Base-by-base conservation (phyloP, 2,888 invertebrate species). In the Parascotia fuliginaria region DNA sequence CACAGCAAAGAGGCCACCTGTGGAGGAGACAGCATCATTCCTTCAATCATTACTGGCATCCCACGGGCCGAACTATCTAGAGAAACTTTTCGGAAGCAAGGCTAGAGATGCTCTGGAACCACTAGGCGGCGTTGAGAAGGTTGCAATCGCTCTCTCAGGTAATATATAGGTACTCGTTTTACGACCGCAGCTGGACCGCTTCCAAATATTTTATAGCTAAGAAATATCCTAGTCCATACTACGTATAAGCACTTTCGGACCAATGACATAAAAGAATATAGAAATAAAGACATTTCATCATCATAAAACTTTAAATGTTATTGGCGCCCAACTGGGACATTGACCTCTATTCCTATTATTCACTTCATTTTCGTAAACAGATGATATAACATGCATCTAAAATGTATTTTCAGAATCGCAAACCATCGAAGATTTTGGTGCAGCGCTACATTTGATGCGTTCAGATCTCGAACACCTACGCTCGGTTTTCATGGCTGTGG, bases 21-120 rank as follows among this genome's bases (percentile, higher is more conserved):
- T 98, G 24, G 98, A 98, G 85, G 98, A 98, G 86, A 98, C 98
- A 0, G 97, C 98, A 34, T 98, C 98, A 55, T 99, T 98, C 86
- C 93, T 99, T 64, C 97, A 98, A 83, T 98, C 98, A 14, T 93
- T 99, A 68, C 93, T 99, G 74, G 97, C 97, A 38, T 98, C 98
- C 60, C 98, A 98, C 83, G 98, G 98, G 59, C 98, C 98, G 65
- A 98, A 98, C 93, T 98, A 98, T 89, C 93, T 98, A 83, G 98
- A 98, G 89, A 99, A 98, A 90, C 93, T 98, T 51, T 99, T 99
- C 79, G 98, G 98, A 42, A 96, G 95, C 83, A 98, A 98, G 92
- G 98, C 98, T 22, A 93, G 98, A 66, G 97, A 98, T 81, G 97
- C 98, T 1, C 93, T 98, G 45, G 95, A 95, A 68, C 98, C 97